Evolutionary conservation across 2,888 invertebrate genomes (phyloP).

Genomic region (Ephialtes manifestator): DNA sequence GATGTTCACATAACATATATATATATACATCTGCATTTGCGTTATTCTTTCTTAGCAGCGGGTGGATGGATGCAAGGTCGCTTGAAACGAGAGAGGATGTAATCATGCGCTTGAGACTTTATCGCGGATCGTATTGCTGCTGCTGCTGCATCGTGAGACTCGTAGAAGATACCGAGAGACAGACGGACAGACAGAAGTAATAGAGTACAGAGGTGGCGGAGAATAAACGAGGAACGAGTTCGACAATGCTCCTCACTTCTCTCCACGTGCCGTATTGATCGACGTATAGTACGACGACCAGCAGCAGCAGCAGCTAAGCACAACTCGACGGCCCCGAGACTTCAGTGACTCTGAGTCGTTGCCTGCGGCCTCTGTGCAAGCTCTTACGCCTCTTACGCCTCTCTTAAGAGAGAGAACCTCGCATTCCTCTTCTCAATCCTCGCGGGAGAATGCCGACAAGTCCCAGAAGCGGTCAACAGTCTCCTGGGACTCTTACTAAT

Average conservation of each 20-base stretch:
- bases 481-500: constrained; percentile 33
- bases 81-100: constrained; percentile 63
- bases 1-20: constrained; percentile 10
- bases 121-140: constrained; percentile 63
- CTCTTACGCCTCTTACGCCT: constrained; percentile 44
- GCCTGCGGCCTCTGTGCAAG: constrained; percentile 39
- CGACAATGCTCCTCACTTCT: constrained; percentile 66
- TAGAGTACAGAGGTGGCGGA: constrained; percentile 1
- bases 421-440: constrained; percentile 57
- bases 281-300: constrained; percentile 67
- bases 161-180: constrained; percentile 21
- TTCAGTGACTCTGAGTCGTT: constrained; percentile 64
- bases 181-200: not conserved
- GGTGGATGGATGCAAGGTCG: constrained; percentile 48
- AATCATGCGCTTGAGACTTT: constrained; percentile 65
- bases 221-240: constrained; percentile 62
- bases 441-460: constrained; percentile 42
- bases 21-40: not conserved
- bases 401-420: constrained; percentile 50
- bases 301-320: constrained; percentile 32
- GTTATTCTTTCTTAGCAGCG: constrained; percentile 41
- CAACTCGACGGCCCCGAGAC: constrained; percentile 71
- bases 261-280: constrained; percentile 77
- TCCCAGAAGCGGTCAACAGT: constrained; percentile 53
- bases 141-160: constrained; percentile 56